Evolutionary conservation across 2,888 invertebrate genomes (phyloP).

Genomic region (Cephus pulcher): DNA sequence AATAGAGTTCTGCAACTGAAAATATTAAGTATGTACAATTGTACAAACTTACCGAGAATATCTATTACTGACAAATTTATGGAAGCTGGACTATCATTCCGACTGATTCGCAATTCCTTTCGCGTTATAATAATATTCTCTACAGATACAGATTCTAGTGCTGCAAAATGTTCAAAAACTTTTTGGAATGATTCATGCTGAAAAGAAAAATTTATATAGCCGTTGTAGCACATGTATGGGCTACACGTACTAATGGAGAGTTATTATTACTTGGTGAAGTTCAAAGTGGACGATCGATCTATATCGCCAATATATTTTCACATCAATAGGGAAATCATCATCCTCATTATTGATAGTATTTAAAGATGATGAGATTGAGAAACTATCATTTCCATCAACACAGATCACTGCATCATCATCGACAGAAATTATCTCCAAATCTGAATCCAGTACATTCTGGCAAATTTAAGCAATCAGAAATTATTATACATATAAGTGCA

Average conservation of each 20-base stretch:
- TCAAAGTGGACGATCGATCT: constrained; percentile 44
- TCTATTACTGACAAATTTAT: constrained; percentile 51
- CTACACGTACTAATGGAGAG: not conserved
- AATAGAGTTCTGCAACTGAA: not conserved
- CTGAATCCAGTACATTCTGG: not conserved
- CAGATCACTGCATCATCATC: not conserved
- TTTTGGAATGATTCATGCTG: constrained; percentile 51
- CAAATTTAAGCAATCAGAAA: not conserved
- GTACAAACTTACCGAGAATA: constrained; percentile 47
- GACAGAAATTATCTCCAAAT: not conserved
- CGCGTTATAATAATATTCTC: constrained; percentile 49
- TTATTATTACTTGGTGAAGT: constrained; percentile 38
- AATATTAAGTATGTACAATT: not conserved
- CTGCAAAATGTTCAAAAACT: constrained; percentile 52
- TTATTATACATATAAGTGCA: not conserved
- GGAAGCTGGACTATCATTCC: constrained; percentile 51
- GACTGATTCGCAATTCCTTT: constrained; percentile 41
- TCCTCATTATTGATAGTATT: constrained; percentile 21
- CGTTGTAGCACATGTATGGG: not conserved
- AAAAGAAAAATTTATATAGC: constrained; percentile 19
- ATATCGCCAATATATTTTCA: constrained; percentile 56
- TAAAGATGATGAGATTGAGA: not conserved
- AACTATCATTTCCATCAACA: not conserved
- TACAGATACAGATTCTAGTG: constrained; percentile 46
- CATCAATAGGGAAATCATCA: constrained; percentile 45